Evolutionary conservation across 2,113 vertebrate genomes (phyloP).

Genomic region (Bujurquina vittata): DNA sequence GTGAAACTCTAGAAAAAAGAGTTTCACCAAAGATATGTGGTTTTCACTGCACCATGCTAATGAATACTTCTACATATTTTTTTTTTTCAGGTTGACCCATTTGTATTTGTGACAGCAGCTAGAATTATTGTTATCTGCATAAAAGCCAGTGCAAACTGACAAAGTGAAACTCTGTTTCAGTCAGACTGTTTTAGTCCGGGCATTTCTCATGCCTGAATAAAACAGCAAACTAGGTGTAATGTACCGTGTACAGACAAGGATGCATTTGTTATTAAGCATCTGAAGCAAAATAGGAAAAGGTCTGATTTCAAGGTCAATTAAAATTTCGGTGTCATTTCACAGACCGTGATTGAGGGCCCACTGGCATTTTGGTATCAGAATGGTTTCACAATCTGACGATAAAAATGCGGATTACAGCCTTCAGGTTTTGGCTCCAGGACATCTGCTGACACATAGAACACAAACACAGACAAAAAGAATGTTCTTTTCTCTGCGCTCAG

Average conservation of each 20-base stretch:
- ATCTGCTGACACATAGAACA: conserved; percentile 15
- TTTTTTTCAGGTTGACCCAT: neutral
- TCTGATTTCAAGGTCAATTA: conserved; percentile 60
- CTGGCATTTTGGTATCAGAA: conserved; percentile 44
- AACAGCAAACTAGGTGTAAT: neutral
- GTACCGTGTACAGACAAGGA: neutral
- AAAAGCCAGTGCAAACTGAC: neutral
- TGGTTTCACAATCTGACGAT: conserved; percentile 32
- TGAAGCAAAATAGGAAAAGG: conserved; percentile 16
- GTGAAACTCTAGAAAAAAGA: neutral
- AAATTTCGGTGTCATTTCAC: conserved; percentile 62
- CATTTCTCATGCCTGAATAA: neutral
- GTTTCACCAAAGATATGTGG: neutral
- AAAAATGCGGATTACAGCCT: conserved; percentile 44
- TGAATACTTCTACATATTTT: neutral
- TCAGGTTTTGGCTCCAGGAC: conserved; percentile 22
- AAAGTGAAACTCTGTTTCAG: neutral
- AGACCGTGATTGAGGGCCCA: conserved; percentile 27
- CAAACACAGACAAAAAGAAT: neutral
- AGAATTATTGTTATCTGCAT: neutral
- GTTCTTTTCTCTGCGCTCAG: neutral
- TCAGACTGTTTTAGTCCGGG: neutral
- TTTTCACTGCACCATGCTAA: neutral
- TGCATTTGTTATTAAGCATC: neutral
- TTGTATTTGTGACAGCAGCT: neutral